Base-by-base conservation (phyloP, 2,888 invertebrate genomes). In the Phorcus lineatus region DNA sequence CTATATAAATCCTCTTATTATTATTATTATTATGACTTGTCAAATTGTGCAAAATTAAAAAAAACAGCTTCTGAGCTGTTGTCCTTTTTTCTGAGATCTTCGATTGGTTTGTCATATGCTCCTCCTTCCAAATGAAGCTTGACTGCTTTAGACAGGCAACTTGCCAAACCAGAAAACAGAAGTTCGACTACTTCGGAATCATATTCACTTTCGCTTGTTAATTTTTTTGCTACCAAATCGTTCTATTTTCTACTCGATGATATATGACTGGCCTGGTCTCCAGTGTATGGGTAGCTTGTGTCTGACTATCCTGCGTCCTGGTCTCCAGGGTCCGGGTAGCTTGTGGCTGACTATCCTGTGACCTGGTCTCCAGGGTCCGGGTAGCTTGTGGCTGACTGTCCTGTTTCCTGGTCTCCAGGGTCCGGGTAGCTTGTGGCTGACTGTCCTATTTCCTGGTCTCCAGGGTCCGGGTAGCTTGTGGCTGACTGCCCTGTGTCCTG, bases 61-160 rank as follows among this genome's bases (percentile, higher is more conserved):
- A 75, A 80, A 2, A 76, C 53, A 31, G 76, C 54, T 76, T 80
- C 80, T 3, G 76, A 54, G 67, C 57, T 16, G 2, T 80, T 66
- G 67, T 82, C 22, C 77, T 19, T 52, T n/a, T 57, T 36, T 75
- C 76, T 81, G 19, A 54, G 76, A 28, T 77, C 57, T 62, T 40
- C 22, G 19, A 52, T 78, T 77, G 80, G 76, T 0, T 74, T 57
- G 80, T 74, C 78, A 52, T 77, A 31, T 24, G 79, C 80, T 36
- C 80, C 66, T 62, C 78, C 80, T 74, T 77, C 53, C 24, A 83
- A 24, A 70, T 81, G 75, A 36, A 82, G 81, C 7, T 81, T 16
- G n/a, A 16, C 62, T 52, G 55, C 57, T 70, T 40, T 79, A 70
- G 9, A 16, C 55, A 4, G n/a, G 16, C 2, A 79, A 40, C n/a